Evolutionary conservation across 2,888 invertebrate species (phyloP), one percentile per base, ranked within the genome.

Genomic region (Lochmaea capreae): DNA sequence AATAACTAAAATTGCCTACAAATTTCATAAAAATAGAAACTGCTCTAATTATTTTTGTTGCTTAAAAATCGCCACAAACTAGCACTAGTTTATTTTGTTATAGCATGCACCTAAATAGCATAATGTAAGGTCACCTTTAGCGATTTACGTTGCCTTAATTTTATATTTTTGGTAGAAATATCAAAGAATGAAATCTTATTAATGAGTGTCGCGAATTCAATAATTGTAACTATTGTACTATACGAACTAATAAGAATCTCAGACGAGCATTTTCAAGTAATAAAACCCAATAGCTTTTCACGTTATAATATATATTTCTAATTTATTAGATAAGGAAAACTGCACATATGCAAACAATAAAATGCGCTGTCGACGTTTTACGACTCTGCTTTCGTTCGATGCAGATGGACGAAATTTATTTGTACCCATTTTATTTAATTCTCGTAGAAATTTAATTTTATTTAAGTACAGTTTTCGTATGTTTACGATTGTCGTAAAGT

Each of bases 361-460:
- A 69, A 49, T 69, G 52, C 62, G 62, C 0, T 52, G 63, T 63
- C 62, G 62, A 69, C 52, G 18, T 69, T 69, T 62, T 69, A 69
- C 33, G 58, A 49, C 33, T 43, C 12, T 14, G 26, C 54, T 70
- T 73, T 66, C 66, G 39, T 52, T 22, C 58, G 22, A 58, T 22
- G 58, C 58, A 58, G 58, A 58, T 58, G 22, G 58, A 22, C 18
- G 71, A 70, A 75, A 77, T 65, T 43, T 54, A 33, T 67, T 75
- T 66, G 68, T 71, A 70, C 72, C n/a, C 74, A n/a, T 63, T 69
- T 62, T 62, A 68, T 76, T 71, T 75, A 76, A 73, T 76, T 76
- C 71, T 70, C 73, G 67, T 75, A 61, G 59, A 74, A 74, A 70
- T 76, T 77, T 71, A 68, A 76, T 71, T 78, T 76, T 75, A 76